These are phyloP conservation scores for Choristoneura fumiferana DNA, from an alignment of 1,140 invertebrate species.

Conservation along the genomic window DNA sequence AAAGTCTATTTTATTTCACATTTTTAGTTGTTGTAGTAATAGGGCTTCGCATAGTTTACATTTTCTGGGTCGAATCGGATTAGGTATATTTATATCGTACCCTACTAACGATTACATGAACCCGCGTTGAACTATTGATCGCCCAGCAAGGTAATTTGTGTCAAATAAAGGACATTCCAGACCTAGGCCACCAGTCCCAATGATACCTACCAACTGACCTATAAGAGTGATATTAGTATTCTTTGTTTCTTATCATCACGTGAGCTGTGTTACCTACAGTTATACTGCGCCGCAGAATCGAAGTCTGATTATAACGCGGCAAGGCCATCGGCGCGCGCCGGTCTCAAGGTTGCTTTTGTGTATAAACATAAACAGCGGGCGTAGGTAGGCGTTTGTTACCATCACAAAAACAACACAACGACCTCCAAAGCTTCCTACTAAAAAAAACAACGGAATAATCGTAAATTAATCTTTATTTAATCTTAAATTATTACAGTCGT, in stretches of 20 bases:
- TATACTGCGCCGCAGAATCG: neutral
- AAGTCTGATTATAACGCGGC: slow-evolving; percentile 29
- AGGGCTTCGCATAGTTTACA: no score
- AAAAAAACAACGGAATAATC: slow-evolving; percentile 43
- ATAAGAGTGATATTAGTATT: neutral
- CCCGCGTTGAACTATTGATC: neutral
- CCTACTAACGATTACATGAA: no score
- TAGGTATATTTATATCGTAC: no score
- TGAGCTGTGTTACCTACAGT: neutral
- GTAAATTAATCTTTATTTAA: slow-evolving; percentile 57
- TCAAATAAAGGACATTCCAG: no score
- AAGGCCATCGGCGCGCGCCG: slow-evolving; percentile 43
- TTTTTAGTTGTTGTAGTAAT: no score
- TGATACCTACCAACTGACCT: neutral
- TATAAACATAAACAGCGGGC: slow-evolving; percentile 71
- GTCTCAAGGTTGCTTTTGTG: slow-evolving; percentile 71
- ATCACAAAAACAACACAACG: slow-evolving; percentile 26
- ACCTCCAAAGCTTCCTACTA: slow-evolving; percentile 36
- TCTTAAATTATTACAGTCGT: slow-evolving; percentile 73
- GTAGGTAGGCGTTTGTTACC: slow-evolving; percentile 36
- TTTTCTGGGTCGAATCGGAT: no score
- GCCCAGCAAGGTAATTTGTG: neutral
- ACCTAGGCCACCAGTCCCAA: neutral
- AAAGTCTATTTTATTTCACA: no score
- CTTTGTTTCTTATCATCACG: slow-evolving; percentile 14